These are phyloP conservation scores for Callipepla californica DNA, from an alignment of 2,113 vertebrate species.

Conservation along the genomic window DNA sequence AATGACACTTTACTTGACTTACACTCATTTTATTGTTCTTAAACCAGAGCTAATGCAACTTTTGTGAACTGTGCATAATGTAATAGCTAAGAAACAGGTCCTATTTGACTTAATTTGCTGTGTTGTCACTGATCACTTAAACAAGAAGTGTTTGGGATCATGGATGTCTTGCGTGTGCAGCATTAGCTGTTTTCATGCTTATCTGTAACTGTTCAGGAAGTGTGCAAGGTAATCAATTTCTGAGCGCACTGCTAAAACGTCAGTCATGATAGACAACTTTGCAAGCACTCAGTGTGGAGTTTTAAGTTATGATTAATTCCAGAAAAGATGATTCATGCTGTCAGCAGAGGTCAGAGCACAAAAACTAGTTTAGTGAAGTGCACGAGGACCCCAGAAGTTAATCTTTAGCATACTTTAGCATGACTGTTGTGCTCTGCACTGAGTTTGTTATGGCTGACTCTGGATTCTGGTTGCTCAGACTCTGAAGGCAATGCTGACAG, in stretches of 20 bases:
- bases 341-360: neutral
- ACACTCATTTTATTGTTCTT: neutral
- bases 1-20: neutral
- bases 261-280: neutral
- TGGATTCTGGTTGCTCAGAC: neutral
- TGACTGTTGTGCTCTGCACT: neutral
- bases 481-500: neutral
- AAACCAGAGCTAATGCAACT: neutral
- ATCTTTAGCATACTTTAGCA: neutral
- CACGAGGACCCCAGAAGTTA: neutral
- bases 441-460: fast-evolving
- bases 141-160: neutral
- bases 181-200: neutral
- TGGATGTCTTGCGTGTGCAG: neutral
- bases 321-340: neutral
- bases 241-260: neutral
- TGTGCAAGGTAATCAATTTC: neutral
- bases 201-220: neutral
- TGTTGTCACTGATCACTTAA: neutral
- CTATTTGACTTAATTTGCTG: neutral
- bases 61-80: neutral
- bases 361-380: neutral
- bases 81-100: neutral
- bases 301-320: neutral
- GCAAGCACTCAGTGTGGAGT: neutral